phyloP scores from a whole-genome alignment of 1,140 invertebrate species.

The Stenopsyche tienmushanensis region DNA sequence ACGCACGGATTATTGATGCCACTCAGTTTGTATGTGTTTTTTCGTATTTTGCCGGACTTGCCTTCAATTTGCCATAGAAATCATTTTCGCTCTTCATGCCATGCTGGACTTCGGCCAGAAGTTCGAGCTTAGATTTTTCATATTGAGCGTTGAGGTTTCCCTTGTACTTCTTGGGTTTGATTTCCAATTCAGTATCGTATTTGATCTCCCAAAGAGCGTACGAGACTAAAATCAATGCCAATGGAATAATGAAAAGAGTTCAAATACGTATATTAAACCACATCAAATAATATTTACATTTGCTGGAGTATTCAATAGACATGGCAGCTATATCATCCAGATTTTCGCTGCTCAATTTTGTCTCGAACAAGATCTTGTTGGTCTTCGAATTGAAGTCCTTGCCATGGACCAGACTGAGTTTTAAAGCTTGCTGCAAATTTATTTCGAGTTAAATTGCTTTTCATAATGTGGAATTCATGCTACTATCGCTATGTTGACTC shows the following conservation, averaged over 20 bases:
- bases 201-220: constrained; percentile 57
- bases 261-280: constrained; percentile 17
- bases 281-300: constrained; percentile 45
- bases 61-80: constrained; percentile 60
- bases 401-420: constrained; percentile 62
- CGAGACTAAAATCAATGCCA: constrained; percentile 49
- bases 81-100: constrained; percentile 57
- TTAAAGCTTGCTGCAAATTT: not conserved
- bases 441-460: too few species aligned
- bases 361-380: constrained; percentile 56
- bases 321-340: not conserved
- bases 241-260: too few species aligned
- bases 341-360: constrained; percentile 43
- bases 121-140: constrained; percentile 57
- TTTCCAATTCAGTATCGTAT: constrained; percentile 54
- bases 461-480: not conserved
- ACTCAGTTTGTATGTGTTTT: too few species aligned
- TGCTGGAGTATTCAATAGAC: constrained; percentile 45
- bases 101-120: constrained; percentile 58
- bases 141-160: constrained; percentile 56
- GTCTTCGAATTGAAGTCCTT: constrained; percentile 59
- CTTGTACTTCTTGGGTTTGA: constrained; percentile 56
- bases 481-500: not conserved
- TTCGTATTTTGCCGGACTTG: constrained; percentile 41
- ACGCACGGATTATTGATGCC: not conserved